Conservation (phyloP, 53 echinoderm and acorn worm species). For the Henricia sp. region DNA sequence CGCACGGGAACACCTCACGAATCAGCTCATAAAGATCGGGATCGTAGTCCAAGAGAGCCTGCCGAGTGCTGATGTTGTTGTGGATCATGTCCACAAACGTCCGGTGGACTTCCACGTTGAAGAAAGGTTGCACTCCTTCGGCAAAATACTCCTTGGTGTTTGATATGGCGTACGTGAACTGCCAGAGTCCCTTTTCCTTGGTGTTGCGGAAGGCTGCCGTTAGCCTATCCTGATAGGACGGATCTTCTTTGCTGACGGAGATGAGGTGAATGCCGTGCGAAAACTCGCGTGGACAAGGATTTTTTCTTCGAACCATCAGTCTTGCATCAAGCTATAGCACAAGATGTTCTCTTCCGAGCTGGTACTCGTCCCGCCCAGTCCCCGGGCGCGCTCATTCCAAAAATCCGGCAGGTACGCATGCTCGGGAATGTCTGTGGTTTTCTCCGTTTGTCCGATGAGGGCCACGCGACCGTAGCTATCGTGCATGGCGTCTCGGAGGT, state of each 20-base stretch:
- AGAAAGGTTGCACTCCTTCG: constrained; percentile 79
- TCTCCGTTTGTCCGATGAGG: constrained; percentile 72
- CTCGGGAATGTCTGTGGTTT: constrained; percentile 87
- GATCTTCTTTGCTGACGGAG: constrained; percentile 45
- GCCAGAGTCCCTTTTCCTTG: constrained; percentile 59
- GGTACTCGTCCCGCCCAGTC: constrained; percentile 77
- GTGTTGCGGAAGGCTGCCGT: constrained; percentile 33
- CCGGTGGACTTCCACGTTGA: constrained; percentile 48
- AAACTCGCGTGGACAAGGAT: constrained; percentile 77
- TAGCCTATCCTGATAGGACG: constrained; percentile 29
- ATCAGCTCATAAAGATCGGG: constrained; percentile 60
- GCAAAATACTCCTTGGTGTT: constrained; percentile 72
- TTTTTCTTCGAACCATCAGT: constrained; percentile 73
- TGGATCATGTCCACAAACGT: constrained; percentile 58
- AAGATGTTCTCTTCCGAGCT: constrained; percentile 77
- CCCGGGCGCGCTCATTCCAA: constrained; percentile 75
- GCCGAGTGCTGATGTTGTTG: constrained; percentile 71
- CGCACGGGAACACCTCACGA: constrained; percentile 73
- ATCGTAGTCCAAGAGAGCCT: constrained; percentile 57
- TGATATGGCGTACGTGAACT: constrained; percentile 64
- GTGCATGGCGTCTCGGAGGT: constrained; percentile 79
- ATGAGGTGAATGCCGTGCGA: constrained; percentile 74
- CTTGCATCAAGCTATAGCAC: constrained; percentile 38
- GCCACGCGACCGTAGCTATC: constrained; percentile 76
- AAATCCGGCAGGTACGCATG: constrained; percentile 69